These are phyloP conservation scores for Cantharis flavilabris DNA, from an alignment of 2,888 invertebrate genomes.

Conservation along the genomic window DNA sequence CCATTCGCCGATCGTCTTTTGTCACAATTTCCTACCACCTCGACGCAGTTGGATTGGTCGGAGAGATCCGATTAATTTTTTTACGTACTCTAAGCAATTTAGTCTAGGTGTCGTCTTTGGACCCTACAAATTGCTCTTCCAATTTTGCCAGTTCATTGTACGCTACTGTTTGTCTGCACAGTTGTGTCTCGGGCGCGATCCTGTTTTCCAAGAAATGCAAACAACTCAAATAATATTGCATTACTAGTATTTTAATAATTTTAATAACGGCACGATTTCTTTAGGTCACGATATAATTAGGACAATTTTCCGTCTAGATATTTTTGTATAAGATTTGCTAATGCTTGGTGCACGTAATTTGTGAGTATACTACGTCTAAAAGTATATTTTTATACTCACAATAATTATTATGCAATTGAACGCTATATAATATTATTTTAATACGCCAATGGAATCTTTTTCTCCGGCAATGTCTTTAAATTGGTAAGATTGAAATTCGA, in stretches of 20 bases:
- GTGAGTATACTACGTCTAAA: neutral
- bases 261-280: conserved; percentile 53
- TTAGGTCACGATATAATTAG: conserved; percentile 53
- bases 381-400: neutral
- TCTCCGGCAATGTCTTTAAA: no score
- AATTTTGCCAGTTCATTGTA: neutral
- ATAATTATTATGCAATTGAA: neutral
- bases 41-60: neutral
- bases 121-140: neutral
- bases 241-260: conserved; percentile 52
- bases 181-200: conserved; percentile 35
- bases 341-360: conserved; percentile 18
- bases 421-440: neutral
- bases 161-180: conserved; percentile 31
- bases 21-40: neutral
- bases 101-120: no score
- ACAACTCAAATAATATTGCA: conserved; percentile 44
- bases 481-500: no score
- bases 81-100: neutral
- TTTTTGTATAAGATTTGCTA: conserved; percentile 32
- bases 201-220: conserved; percentile 46
- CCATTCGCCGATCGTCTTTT: neutral
- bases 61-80: neutral
- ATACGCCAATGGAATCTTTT: no score
- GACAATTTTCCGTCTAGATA: conserved; percentile 42